Evolutionary conservation across 2,888 invertebrate species (phyloP), one percentile per base, ranked within the genome.

Genomic region (Limenitis camilla): DNA sequence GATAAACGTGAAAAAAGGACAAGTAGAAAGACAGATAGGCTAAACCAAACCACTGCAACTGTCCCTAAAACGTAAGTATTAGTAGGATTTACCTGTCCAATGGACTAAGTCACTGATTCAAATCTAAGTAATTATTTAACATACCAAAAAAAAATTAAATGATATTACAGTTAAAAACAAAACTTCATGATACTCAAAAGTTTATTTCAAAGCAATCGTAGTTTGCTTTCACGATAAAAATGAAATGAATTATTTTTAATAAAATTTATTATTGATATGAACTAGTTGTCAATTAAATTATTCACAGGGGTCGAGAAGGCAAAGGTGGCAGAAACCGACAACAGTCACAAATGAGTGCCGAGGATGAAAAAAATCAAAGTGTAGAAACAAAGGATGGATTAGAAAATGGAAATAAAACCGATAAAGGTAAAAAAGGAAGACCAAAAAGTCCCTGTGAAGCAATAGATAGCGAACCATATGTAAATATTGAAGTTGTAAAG

Each of bases 401-500:
- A 19, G 80, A 81, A 33, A 62, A 57, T 1, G 74, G 74, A 4
- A 72, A 69, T n/a, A 65, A 64, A 51, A 78, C 78, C 5, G 78
- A 73, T 48, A 71, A 74, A 33, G 79, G 80, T n/a, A 84, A 84
- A 57, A 85, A 83, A 42, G 88, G 87, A 6, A 68, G 88, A 38
- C 85, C 86, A 0, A 89, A 91, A 49, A 90, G 90, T 36, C 92
- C 93, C 0, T 94, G 94, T 64, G 92, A 92, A 59, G 82, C 90
- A 0, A 81, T 93, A 32, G 88, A 89, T 4, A 90, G 90, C 42
- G 92, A 92, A 60, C 89, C 91, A 0, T 92, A 90, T 61, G 89
- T 92, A 28, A 91, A 91, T 60, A 89, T 94, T 9, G 93, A 93
- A 59, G 89, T 94, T 39, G 88, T 94, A 1, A 91, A 93, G 61